phyloP scores from a whole-genome alignment of 1,140 invertebrate genomes.

The Drosophila willistoni region DNA sequence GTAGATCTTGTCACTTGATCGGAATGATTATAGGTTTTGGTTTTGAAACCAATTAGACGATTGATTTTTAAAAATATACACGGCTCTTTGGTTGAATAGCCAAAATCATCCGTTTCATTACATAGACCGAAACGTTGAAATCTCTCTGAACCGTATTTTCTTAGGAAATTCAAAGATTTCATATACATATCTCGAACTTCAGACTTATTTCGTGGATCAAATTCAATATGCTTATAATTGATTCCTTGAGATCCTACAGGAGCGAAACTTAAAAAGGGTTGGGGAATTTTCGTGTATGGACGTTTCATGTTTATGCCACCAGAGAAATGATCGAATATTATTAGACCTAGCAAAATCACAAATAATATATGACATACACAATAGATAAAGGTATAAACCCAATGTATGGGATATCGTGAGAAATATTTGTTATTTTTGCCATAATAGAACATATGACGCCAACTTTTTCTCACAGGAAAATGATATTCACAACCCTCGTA shows the following conservation, averaged over 20 bases:
- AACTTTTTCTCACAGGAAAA: constrained; percentile 32
- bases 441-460: constrained; percentile 24
- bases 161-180: not conserved
- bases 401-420: constrained; percentile 6
- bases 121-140: constrained; percentile 46
- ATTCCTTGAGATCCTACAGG: not conserved
- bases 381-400: constrained; percentile 22
- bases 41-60: constrained; percentile 55
- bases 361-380: not conserved
- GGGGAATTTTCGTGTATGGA: not conserved
- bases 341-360: constrained; percentile 16
- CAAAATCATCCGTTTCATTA: constrained; percentile 25
- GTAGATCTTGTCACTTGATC: constrained; percentile 15
- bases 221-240: constrained; percentile 17
- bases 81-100: constrained; percentile 38
- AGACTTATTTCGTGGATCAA: constrained; percentile 14
- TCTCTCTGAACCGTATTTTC: constrained; percentile 9
- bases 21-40: constrained; percentile 18
- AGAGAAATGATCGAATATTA: constrained; percentile 21
- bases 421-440: not conserved
- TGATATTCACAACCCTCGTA: constrained; percentile 45
- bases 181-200: constrained; percentile 14
- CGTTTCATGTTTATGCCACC: not conserved
- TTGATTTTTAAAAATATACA: constrained; percentile 65
- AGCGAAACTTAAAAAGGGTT: constrained; percentile 41